Evolutionary conservation across 2,888 invertebrate genomes (phyloP).

Genomic region (Timema cristinae): DNA sequence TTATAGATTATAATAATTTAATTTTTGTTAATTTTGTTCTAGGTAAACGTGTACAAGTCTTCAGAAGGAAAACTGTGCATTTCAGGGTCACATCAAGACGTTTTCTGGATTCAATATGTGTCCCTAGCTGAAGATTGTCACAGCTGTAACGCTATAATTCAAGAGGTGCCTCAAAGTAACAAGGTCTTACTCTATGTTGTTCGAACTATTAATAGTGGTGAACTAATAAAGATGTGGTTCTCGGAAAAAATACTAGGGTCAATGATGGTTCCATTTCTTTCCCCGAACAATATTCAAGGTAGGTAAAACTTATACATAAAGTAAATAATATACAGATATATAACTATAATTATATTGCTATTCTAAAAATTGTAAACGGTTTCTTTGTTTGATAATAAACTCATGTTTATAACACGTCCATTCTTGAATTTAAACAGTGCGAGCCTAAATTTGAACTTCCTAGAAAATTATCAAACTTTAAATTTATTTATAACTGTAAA

Average conservation of each 20-base stretch:
- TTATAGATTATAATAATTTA: too few species aligned
- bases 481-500: too few species aligned
- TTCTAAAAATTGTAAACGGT: too few species aligned
- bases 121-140: conserved; percentile 62
- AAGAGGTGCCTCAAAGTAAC: conserved; percentile 31
- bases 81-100: conserved; percentile 12
- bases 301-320: conserved; percentile 29
- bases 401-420: too few species aligned
- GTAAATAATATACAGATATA: too few species aligned
- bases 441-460: too few species aligned
- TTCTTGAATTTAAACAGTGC: too few species aligned
- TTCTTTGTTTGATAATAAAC: too few species aligned
- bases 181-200: conserved; percentile 47
- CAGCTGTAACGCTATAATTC: conserved; percentile 57
- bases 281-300: conserved; percentile 79
- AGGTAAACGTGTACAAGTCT: too few species aligned
- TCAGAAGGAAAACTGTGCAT: conserved; percentile 9
- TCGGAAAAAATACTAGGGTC: conserved; percentile 68
- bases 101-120: conserved; percentile 43
- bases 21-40: too few species aligned
- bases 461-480: too few species aligned
- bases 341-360: too few species aligned
- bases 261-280: conserved; percentile 72
- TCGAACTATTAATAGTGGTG: conserved; percentile 54
- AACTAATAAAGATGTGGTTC: conserved; percentile 79